phyloP scores from a whole-genome alignment of 2,888 invertebrate species.

The Drosophila tanythrix region DNA sequence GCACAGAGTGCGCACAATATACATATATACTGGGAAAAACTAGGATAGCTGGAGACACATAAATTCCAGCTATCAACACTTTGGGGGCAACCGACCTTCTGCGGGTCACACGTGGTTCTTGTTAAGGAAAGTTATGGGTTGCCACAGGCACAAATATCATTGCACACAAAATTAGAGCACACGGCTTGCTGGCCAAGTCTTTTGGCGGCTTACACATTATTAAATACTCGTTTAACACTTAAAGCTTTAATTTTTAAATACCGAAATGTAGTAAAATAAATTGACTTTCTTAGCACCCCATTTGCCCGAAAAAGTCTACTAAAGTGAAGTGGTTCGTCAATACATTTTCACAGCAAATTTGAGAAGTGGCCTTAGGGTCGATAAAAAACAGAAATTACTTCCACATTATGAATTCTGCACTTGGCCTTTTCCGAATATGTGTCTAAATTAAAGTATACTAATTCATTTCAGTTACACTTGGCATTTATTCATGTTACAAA shows the following conservation, averaged over 20 bases:
- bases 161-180: background rate
- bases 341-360: background rate
- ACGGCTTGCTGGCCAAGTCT: background rate
- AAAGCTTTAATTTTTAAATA: background rate
- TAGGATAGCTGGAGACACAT: constrained; percentile 1
- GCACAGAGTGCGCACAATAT: background rate
- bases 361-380: background rate
- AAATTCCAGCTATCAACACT: constrained; percentile 12
- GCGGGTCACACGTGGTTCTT: background rate
- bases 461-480: background rate
- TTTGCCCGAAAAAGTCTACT: background rate
- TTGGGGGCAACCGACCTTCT: background rate
- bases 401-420: background rate
- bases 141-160: background rate
- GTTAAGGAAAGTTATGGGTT: background rate
- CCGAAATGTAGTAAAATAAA: background rate
- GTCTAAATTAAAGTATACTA: background rate
- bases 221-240: background rate
- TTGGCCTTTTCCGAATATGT: background rate
- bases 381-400: background rate
- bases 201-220: background rate
- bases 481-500: background rate
- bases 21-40: background rate
- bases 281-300: background rate
- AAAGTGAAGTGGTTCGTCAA: background rate